A percentile compares a stretch with the other conserved stretches of the same genome.
These are phyloP conservation scores for Anguilla anguilla DNA, from an alignment of 2,797 vertebrate genomes.

Conservation along the genomic window DNA sequence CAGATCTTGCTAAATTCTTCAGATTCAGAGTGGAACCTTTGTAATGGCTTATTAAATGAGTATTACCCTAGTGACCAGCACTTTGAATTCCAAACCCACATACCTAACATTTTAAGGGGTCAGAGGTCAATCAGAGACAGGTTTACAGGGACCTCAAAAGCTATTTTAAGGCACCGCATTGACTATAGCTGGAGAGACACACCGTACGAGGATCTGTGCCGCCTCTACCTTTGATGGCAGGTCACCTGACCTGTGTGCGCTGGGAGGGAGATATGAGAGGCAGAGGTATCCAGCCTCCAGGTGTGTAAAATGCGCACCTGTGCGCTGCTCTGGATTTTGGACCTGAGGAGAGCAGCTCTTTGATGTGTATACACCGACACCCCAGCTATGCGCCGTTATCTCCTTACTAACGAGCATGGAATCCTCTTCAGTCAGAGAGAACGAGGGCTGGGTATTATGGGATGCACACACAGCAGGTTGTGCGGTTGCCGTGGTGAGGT, in stretches of 20 bases:
- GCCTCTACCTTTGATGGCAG: background rate
- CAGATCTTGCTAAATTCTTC: background rate
- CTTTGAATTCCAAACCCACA: background rate
- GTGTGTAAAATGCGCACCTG: conserved; percentile 4
- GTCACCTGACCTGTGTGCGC: background rate
- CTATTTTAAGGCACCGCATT: background rate
- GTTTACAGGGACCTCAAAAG: background rate
- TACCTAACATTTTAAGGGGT: background rate
- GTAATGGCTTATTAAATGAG: background rate
- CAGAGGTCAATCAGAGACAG: conserved; percentile 11
- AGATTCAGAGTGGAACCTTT: background rate
- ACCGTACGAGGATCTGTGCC: too few relatives aligned
- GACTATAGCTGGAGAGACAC: background rate
- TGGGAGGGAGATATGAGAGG: background rate
- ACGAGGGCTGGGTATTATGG: background rate
- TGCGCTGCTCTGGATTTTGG: background rate
- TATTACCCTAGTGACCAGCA: background rate
- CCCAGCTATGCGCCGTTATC: background rate
- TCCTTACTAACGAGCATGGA: background rate
- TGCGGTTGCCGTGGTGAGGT: background rate
- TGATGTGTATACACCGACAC: background rate
- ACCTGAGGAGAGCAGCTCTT: background rate
- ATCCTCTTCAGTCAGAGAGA: background rate
- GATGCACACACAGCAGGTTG: background rate
- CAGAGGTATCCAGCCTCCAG: background rate